Conservation (phyloP, 2,797 vertebrate species). For the Megaceryle alcyon region DNA sequence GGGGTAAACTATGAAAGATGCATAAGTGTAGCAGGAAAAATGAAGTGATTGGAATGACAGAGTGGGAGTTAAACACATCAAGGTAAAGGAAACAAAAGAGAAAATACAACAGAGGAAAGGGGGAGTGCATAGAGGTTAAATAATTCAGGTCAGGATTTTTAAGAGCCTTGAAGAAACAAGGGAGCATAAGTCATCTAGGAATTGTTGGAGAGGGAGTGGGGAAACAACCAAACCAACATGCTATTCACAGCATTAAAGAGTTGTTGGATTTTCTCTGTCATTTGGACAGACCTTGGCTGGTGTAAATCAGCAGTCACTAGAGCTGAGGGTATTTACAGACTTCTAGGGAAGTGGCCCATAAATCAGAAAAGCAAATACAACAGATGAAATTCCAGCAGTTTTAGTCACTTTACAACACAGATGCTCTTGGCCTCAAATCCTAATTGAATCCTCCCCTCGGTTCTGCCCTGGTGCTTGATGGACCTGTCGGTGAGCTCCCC, state of each 20-base stretch:
- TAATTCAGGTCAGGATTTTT: not conserved
- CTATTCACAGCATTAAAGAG: not conserved
- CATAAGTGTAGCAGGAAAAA: not conserved
- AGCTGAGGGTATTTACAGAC: not conserved
- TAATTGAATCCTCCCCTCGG: not conserved
- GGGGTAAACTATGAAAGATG: constrained; percentile 24
- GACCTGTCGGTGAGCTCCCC: not conserved
- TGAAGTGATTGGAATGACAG: not conserved
- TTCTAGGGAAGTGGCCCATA: not conserved
- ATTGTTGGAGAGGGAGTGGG: not conserved
- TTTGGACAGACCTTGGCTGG: not conserved
- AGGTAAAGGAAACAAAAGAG: not conserved
- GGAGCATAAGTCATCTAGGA: not conserved
- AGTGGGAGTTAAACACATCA: not conserved
- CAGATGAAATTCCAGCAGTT: not conserved
- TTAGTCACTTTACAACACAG: not conserved
- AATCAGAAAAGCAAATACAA: not conserved
- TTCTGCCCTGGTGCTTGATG: not conserved
- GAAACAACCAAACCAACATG: not conserved
- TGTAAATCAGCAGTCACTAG: not conserved
- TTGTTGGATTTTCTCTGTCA: not conserved
- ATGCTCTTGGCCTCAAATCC: not conserved
- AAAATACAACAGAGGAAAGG: not conserved
- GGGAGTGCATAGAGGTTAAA: not conserved
- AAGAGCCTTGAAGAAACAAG: not conserved